These are phyloP conservation scores for Ivindomyrus marchei DNA, from an alignment of 2,113 vertebrate species.

Conservation along the genomic window DNA sequence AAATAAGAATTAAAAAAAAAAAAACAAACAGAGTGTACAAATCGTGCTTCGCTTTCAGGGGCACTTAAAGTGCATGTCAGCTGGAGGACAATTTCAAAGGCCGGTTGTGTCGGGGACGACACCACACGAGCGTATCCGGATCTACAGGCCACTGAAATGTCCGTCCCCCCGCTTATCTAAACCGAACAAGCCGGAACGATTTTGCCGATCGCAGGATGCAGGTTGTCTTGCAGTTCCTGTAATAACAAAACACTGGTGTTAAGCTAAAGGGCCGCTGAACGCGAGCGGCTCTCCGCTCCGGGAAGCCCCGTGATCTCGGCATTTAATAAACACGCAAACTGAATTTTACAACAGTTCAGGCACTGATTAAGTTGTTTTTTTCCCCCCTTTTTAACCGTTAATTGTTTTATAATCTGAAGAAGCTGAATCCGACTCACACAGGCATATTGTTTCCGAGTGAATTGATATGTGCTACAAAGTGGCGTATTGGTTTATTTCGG, in stretches of 20 bases:
- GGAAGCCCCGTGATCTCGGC: not conserved
- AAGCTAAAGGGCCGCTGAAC: not conserved
- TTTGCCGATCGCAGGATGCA: not conserved
- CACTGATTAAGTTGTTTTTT: not conserved
- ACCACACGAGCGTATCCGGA: not conserved
- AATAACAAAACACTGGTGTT: not conserved
- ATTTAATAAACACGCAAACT: not conserved
- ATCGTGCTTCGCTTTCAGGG: not conserved
- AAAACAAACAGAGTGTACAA: not conserved
- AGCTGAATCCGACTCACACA: not conserved
- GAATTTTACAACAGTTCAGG: not conserved
- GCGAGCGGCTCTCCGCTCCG: fast-evolving
- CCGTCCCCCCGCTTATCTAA: not conserved
- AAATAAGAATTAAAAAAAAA: not conserved
- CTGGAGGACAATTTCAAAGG: not conserved
- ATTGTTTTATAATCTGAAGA: too few relatives aligned
- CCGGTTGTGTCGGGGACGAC: not conserved
- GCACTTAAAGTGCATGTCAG: not conserved
- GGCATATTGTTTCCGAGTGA: not conserved
- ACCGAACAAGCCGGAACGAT: not conserved
- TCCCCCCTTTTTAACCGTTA: too few relatives aligned
- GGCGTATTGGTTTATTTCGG: not conserved
- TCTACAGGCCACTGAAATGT: not conserved
- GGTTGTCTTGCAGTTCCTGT: not conserved
- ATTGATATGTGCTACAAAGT: not conserved